These are phyloP conservation scores for Opisthograptis luteolata DNA, from an alignment of 2,888 invertebrate species.

Conservation along the genomic window DNA sequence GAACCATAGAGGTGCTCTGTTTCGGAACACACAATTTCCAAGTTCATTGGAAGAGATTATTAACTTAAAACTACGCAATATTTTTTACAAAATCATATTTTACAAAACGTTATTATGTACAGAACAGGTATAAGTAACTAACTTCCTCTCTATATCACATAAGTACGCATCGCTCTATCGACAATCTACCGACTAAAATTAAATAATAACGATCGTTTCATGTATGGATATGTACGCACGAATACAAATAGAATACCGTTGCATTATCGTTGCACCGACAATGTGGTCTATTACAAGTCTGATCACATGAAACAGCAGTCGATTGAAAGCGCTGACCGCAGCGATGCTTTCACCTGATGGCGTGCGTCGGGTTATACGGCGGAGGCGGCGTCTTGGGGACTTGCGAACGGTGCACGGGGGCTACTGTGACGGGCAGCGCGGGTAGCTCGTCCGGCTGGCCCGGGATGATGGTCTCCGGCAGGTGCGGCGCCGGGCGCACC, in stretches of 20 bases:
- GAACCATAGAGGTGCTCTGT: slow-evolving; percentile 49
- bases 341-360: slow-evolving; percentile 77
- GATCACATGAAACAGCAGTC: slow-evolving; percentile 81
- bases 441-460: slow-evolving; percentile 59
- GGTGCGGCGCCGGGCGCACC: slow-evolving; percentile 39
- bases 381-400: slow-evolving; percentile 81
- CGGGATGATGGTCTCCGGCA: slow-evolving; percentile 59
- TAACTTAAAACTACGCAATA: slow-evolving; percentile 48
- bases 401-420: slow-evolving; percentile 65
- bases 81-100: slow-evolving; percentile 49
- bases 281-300: slow-evolving; percentile 62
- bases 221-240: slow-evolving; percentile 70
- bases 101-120: slow-evolving; percentile 69
- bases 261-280: slow-evolving; percentile 54
- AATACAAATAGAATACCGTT: slow-evolving; percentile 70
- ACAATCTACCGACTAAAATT: slow-evolving; percentile 57
- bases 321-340: slow-evolving; percentile 67
- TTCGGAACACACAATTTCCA: slow-evolving; percentile 48
- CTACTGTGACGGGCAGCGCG: slow-evolving; percentile 45
- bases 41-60: slow-evolving; percentile 59
- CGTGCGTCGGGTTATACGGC: slow-evolving; percentile 77
- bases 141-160: slow-evolving; percentile 79
- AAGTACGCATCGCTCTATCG: slow-evolving; percentile 73
- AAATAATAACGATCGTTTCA: slow-evolving; percentile 65
- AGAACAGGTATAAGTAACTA: slow-evolving; percentile 72